Evolutionary conservation across 2,113 vertebrate genomes (phyloP).

Genomic region (Oryzias celebensis): DNA sequence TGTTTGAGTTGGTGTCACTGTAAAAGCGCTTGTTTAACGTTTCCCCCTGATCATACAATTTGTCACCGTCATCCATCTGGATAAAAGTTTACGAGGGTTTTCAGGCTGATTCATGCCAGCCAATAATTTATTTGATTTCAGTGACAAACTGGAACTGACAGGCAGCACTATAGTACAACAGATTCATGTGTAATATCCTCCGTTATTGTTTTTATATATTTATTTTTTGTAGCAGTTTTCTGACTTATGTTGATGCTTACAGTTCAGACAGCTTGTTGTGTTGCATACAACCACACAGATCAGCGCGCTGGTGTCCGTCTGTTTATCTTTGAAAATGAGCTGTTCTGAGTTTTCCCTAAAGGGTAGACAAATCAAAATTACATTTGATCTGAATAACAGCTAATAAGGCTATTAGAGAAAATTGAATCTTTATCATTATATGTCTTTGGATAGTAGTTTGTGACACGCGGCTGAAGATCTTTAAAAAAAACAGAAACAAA

Average conservation of each 20-base stretch:
- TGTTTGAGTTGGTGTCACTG: slow-evolving; percentile 11
- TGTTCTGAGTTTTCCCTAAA: background rate
- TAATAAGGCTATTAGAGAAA: slow-evolving; percentile 9
- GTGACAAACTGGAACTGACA: slow-evolving; percentile 40
- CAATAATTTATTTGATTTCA: slow-evolving; percentile 41
- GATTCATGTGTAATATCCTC: slow-evolving; percentile 27
- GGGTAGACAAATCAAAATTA: slow-evolving; percentile 20
- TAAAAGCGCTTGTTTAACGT: slow-evolving; percentile 16
- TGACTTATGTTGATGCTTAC: slow-evolving; percentile 7
- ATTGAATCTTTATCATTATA: slow-evolving; percentile 32
- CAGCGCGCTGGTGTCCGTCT: slow-evolving; percentile 22
- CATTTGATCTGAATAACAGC: background rate
- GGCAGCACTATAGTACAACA: slow-evolving; percentile 19
- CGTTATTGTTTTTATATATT: slow-evolving; percentile 12
- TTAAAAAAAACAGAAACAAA: too few species aligned
- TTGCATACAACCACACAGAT: slow-evolving; percentile 11
- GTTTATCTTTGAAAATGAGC: slow-evolving; percentile 8
- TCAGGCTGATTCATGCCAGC: slow-evolving; percentile 25
- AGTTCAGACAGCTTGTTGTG: slow-evolving; percentile 5
- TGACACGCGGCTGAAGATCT: too few species aligned
- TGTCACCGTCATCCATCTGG: slow-evolving; percentile 56
- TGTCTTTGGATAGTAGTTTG: too few species aligned
- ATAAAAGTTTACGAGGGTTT: slow-evolving; percentile 30
- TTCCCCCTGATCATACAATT: slow-evolving; percentile 29
- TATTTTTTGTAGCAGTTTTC: slow-evolving; percentile 14